Evolutionary conservation across 2,797 vertebrate genomes (phyloP).

Genomic region (Anguilla pacifica): DNA sequence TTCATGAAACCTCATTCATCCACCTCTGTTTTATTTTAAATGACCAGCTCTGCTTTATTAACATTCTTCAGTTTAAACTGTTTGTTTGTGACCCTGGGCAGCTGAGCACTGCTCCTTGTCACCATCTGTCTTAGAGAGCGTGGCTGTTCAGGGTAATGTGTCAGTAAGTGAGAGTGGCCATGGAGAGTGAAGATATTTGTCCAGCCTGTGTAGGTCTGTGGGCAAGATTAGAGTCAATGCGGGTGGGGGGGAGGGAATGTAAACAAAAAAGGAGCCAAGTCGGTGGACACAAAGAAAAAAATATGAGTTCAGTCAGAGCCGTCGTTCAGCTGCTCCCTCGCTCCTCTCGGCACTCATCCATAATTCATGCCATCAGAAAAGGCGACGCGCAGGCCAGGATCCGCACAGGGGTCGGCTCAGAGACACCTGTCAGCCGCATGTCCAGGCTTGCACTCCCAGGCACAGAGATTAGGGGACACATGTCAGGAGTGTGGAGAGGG

Average conservation of each 20-base stretch:
- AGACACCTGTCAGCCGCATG: conserved; percentile 21
- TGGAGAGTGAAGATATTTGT: conserved; percentile 62
- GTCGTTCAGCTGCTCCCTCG: conserved; percentile 31
- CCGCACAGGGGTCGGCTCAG: background rate
- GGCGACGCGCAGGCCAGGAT: conserved; percentile 4
- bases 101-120: background rate
- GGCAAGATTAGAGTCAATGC: conserved; percentile 58
- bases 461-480: conserved; percentile 25
- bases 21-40: background rate
- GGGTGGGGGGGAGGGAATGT: conserved; percentile 53
- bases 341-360: background rate
- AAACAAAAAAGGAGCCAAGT: conserved; percentile 55
- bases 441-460: background rate
- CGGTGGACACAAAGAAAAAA: conserved; percentile 30
- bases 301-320: conserved; percentile 31
- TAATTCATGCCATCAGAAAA: background rate
- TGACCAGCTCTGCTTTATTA: background rate
- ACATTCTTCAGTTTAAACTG: background rate
- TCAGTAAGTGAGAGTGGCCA: conserved; percentile 1
- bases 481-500: conserved; percentile 13
- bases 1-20: background rate
- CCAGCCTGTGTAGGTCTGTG: conserved; percentile 57
- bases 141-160: background rate
- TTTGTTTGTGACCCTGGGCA: background rate
- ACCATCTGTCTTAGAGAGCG: background rate